phyloP scores from a whole-genome alignment of 2,888 invertebrate species.

The Notocelia uddmanniana region DNA sequence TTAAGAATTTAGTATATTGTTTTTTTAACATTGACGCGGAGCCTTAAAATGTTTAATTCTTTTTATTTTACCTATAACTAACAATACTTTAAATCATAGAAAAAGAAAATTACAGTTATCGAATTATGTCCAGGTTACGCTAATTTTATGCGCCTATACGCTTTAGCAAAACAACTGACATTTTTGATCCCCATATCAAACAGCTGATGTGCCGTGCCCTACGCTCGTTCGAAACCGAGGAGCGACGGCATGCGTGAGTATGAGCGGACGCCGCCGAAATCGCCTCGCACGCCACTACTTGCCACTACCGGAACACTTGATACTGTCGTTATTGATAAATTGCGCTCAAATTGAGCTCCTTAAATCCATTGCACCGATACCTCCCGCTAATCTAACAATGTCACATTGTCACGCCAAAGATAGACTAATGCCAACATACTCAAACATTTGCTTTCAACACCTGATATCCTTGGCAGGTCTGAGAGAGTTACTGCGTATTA shows the following conservation, averaged over 20 bases:
- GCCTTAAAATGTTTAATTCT: too few relatives aligned
- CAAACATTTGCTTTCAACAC: constrained; percentile 39
- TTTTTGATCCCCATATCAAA: too few relatives aligned
- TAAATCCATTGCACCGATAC: constrained; percentile 52
- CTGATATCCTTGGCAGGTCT: constrained; percentile 33
- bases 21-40: too few relatives aligned
- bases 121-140: too few relatives aligned
- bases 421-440: constrained; percentile 47
- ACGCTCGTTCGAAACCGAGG: not conserved
- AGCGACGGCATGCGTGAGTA: constrained; percentile 48
- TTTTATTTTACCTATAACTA: too few relatives aligned
- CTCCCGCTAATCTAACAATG: constrained; percentile 60
- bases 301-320: constrained; percentile 77
- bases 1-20: too few relatives aligned
- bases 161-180: too few relatives aligned
- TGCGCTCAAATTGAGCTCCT: constrained; percentile 75
- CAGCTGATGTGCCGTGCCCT: not conserved
- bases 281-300: constrained; percentile 64
- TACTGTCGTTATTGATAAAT: constrained; percentile 85
- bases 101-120: too few relatives aligned
- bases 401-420: constrained; percentile 59
- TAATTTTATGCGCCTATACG: too few relatives aligned
- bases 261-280: constrained; percentile 70
- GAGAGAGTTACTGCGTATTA: constrained; percentile 30
- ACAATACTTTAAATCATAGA: too few relatives aligned